phyloP scores from a whole-genome alignment of 2,113 vertebrate species.

The Urocynchramus pylzowi region DNA sequence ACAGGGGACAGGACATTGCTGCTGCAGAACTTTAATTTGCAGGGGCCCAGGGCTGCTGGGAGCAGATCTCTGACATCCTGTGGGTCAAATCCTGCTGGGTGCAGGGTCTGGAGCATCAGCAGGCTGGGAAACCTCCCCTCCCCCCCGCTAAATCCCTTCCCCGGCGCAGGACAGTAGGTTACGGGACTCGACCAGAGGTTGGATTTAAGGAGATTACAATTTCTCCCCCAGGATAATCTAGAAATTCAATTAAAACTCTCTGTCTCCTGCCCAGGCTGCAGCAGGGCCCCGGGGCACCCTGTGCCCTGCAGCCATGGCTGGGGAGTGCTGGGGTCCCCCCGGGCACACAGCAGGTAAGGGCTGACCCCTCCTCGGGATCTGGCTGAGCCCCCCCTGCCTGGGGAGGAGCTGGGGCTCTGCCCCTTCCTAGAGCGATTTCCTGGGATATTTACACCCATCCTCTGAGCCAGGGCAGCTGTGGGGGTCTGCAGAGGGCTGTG shows the following conservation, averaged over 20 bases:
- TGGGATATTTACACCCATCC: background rate
- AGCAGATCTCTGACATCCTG: background rate
- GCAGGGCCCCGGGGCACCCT: conserved; percentile 42
- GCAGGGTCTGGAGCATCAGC: background rate
- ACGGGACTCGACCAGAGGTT: conserved; percentile 55
- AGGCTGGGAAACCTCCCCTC: conserved; percentile 37
- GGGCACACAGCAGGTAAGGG: conserved; percentile 25
- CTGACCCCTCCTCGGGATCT: background rate
- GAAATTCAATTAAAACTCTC: conserved; percentile 69
- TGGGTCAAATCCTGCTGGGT: background rate
- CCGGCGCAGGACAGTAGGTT: conserved; percentile 50
- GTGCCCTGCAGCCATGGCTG: conserved; percentile 35
- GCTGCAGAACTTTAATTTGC: background rate
- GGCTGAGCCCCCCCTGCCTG: rapidly evolving
- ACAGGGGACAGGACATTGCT: background rate
- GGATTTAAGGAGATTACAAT: conserved; percentile 68
- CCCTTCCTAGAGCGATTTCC: background rate
- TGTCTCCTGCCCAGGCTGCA: conserved; percentile 23
- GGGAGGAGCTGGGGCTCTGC: background rate
- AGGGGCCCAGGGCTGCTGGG: rapidly evolving
- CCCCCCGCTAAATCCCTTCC: conserved; percentile 54
- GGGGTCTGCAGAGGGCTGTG: too few species aligned
- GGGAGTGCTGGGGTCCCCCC: background rate
- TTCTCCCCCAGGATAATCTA: conserved; percentile 63
- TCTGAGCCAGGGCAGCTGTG: background rate